Conservation (phyloP, 2,113 vertebrate species). For the Tiliqua scincoides region DNA sequence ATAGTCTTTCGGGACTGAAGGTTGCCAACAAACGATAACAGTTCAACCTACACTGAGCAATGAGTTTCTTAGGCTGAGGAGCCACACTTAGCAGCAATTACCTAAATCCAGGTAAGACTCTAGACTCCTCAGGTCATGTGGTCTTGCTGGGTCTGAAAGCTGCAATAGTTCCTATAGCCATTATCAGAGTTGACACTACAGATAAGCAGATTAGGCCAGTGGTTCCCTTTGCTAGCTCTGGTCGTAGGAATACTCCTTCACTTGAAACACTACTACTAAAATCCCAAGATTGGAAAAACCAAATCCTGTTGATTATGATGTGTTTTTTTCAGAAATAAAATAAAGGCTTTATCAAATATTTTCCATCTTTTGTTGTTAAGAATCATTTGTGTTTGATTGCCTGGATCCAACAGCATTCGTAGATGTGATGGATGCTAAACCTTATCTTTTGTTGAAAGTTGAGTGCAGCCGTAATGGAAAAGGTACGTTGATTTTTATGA, state of each 20-base stretch:
- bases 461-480: conserved; percentile 3
- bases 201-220: too few relatives aligned
- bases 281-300: neutral
- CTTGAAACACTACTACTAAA: neutral
- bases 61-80: too few relatives aligned
- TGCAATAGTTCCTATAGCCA: too few relatives aligned
- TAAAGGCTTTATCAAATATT: neutral
- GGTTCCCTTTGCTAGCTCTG: neutral
- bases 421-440: neutral
- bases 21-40: too few relatives aligned
- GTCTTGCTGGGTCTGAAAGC: too few relatives aligned
- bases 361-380: neutral
- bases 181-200: too few relatives aligned
- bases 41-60: too few relatives aligned
- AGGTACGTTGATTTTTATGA: conserved; percentile 13
- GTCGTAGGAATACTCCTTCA: neutral
- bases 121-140: too few relatives aligned
- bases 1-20: too few relatives aligned
- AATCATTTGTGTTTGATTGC: conserved; percentile 17
- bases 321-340: neutral
- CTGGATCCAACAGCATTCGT: conserved; percentile 1
- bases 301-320: neutral
- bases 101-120: too few relatives aligned
- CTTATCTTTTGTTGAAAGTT: conserved; percentile 25
- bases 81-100: too few relatives aligned